phyloP scores from a whole-genome alignment of 2,113 vertebrate genomes.

The Gavialis gangeticus region DNA sequence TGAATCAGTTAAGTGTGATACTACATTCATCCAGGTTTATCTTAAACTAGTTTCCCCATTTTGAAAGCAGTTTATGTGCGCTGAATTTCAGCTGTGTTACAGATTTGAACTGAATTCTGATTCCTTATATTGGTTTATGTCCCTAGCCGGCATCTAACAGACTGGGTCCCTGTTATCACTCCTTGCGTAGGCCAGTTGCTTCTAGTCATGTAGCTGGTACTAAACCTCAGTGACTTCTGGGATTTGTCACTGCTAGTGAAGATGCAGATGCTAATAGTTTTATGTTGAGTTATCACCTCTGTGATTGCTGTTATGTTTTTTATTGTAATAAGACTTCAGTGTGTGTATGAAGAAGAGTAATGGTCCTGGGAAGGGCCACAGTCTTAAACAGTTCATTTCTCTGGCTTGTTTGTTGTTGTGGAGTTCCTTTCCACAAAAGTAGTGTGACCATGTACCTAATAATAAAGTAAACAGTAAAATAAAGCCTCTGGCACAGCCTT shows the following conservation, averaged over 20 bases:
- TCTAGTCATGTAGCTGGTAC: neutral
- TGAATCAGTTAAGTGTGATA: no score
- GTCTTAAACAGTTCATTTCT: neutral
- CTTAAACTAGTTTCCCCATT: no score
- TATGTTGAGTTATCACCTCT: no score
- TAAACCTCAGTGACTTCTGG: neutral
- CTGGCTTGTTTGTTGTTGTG: neutral
- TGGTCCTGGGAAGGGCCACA: neutral
- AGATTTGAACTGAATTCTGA: no score
- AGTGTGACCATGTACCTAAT: rapidly evolving
- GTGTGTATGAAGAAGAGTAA: neutral
- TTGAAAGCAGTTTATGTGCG: no score
- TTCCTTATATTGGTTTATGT: no score
- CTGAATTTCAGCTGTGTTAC: no score
- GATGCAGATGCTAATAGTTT: neutral
- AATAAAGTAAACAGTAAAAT: neutral
- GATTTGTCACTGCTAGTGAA: neutral
- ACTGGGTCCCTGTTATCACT: neutral
- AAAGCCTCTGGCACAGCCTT: neutral
- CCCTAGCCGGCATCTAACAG: no score
- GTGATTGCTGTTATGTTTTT: no score
- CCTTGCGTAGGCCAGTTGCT: neutral
- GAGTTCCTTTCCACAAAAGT: neutral
- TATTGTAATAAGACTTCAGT: neutral
- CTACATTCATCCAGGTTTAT: no score